These are phyloP conservation scores for Drosophila austrosaltans DNA, from an alignment of 2,888 invertebrate species.

Conservation along the genomic window DNA sequence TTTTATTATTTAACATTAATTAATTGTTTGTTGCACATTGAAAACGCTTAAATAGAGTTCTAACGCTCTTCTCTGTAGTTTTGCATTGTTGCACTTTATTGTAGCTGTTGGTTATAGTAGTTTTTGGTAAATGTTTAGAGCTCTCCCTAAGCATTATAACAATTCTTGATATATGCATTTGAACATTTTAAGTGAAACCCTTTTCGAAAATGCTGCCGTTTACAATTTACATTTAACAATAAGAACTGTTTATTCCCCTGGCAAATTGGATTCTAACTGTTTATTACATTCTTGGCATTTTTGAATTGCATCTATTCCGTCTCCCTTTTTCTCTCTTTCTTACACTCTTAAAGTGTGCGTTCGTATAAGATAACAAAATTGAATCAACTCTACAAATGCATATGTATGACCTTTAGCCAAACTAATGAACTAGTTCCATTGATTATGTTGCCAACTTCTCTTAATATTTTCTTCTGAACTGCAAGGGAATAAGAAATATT, in stretches of 20 bases:
- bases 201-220: constrained; percentile 70
- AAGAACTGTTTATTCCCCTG: constrained; percentile 1
- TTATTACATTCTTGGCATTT: not conserved
- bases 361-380: not conserved
- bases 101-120: constrained; percentile 33
- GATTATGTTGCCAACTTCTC: not conserved
- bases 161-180: constrained; percentile 53
- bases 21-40: constrained; percentile 33
- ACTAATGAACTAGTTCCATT: not conserved
- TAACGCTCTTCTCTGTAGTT: constrained; percentile 7
- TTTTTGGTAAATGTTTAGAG: constrained; percentile 33
- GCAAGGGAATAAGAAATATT: not conserved
- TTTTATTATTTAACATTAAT: constrained; percentile 13
- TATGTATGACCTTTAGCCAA: not conserved
- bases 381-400: not conserved
- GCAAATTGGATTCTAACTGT: not conserved
- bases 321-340: not conserved
- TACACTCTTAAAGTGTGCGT: not conserved
- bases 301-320: not conserved
- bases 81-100: constrained; percentile 15
- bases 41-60: constrained; percentile 29
- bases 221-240: constrained; percentile 49
- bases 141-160: constrained; percentile 11
- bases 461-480: not conserved
- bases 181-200: constrained; percentile 71